phyloP scores from a whole-genome alignment of 2,888 invertebrate species.

The Rhodophaea formosa region DNA sequence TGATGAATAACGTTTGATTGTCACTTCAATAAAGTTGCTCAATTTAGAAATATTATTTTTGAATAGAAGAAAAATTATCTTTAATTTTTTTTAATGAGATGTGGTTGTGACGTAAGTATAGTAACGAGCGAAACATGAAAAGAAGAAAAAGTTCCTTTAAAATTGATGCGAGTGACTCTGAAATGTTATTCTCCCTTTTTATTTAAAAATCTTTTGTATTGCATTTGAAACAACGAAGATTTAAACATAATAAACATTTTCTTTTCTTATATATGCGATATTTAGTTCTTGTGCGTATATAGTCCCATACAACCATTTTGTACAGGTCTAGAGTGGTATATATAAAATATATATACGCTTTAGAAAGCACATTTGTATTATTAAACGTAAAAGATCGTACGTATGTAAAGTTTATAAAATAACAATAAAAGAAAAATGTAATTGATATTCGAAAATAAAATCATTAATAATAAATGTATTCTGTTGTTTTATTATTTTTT shows the following conservation, averaged over 20 bases:
- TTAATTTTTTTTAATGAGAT: slow-evolving; percentile 47
- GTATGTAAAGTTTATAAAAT: slow-evolving; percentile 67
- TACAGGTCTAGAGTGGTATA: slow-evolving; percentile 26
- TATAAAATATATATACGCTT: slow-evolving; percentile 27
- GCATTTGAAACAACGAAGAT: slow-evolving; percentile 34
- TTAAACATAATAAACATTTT: slow-evolving; percentile 25
- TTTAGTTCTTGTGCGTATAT: slow-evolving; percentile 18
- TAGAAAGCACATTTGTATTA: slow-evolving; percentile 54
- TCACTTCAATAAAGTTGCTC: slow-evolving; percentile 71
- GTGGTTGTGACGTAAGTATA: slow-evolving; percentile 75
- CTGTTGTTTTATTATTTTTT: slow-evolving; percentile 38
- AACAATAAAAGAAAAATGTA: slow-evolving; percentile 65
- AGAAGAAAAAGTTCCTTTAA: slow-evolving; percentile 60
- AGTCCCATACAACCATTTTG: slow-evolving; percentile 29
- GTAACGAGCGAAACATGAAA: slow-evolving; percentile 42
- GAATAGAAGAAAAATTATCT: slow-evolving; percentile 41
- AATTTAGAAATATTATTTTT: slow-evolving; percentile 63
- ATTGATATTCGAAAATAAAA: slow-evolving; percentile 74
- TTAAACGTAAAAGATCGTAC: slow-evolving; percentile 49
- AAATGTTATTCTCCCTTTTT: slow-evolving; percentile 63
- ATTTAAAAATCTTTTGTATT: slow-evolving; percentile 20
- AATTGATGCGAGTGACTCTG: slow-evolving; percentile 54
- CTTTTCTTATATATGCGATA: slow-evolving; percentile 5
- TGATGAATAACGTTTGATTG: slow-evolving; percentile 69
- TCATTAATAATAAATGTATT: slow-evolving; percentile 71